Evolutionary conservation across 2,888 invertebrate genomes (phyloP).

Genomic region (Alloscopus bannaensis): DNA sequence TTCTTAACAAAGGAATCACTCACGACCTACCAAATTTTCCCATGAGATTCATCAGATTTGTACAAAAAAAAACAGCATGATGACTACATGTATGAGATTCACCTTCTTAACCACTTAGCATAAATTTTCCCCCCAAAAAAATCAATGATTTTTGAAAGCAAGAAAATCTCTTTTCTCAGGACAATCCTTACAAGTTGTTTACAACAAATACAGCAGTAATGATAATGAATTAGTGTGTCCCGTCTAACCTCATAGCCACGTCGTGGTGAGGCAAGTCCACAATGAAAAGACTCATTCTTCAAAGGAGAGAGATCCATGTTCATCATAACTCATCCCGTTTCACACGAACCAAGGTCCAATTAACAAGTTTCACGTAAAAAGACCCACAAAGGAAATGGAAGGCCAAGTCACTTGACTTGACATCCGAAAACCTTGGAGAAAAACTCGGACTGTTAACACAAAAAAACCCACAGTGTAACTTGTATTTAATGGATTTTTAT

Average conservation of each 20-base stretch:
- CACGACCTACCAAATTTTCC: constrained; percentile 53
- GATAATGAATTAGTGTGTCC: constrained; percentile 32
- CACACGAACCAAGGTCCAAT: constrained; percentile 42
- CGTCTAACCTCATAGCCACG: constrained; percentile 11
- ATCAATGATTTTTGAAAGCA: constrained; percentile 35
- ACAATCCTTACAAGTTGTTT: constrained; percentile 21
- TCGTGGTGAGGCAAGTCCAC: no score
- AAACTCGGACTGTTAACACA: constrained; percentile 29
- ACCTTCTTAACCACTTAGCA: not conserved
- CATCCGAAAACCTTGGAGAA: constrained; percentile 50
- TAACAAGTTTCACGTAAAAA: constrained; percentile 44
- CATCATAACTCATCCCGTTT: constrained; percentile 21
- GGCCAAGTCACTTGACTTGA: constrained; percentile 57
- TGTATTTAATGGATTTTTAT: constrained; percentile 8
- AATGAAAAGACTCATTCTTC: no score
- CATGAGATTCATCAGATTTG: constrained; percentile 15
- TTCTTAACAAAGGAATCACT: not conserved
- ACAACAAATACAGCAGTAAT: constrained; percentile 27
- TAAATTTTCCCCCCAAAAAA: constrained; percentile 8
- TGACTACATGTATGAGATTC: no score
- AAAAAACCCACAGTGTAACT: not conserved
- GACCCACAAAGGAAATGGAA: constrained; percentile 54
- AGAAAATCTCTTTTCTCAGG: constrained; percentile 2
- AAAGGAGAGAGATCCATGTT: no score
- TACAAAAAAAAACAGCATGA: no score